phyloP scores from a whole-genome alignment of 2,888 invertebrate genomes.

The Drosophila atripex region DNA sequence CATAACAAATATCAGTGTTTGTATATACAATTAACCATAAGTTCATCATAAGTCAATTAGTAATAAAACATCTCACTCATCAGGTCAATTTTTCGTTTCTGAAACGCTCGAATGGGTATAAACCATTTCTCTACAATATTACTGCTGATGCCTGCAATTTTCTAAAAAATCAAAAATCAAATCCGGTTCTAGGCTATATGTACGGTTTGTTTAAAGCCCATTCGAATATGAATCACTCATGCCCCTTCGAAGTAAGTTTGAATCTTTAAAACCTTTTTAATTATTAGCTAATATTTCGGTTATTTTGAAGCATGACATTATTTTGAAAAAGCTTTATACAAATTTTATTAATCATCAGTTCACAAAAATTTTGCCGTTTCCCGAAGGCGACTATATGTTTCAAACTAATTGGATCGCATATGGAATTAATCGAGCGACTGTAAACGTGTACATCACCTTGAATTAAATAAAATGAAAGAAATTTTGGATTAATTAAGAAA shows the following conservation, averaged over 20 bases:
- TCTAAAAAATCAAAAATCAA: background rate
- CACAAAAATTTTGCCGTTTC: background rate
- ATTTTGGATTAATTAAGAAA: background rate
- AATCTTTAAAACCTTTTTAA: too few species aligned
- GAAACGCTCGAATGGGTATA: background rate
- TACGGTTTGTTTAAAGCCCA: background rate
- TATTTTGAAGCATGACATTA: background rate
- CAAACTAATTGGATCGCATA: background rate
- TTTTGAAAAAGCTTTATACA: background rate
- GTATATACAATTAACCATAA: background rate
- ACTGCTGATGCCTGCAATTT: background rate
- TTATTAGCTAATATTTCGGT: too few species aligned
- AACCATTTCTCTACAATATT: conserved; percentile 2
- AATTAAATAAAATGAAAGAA: background rate
- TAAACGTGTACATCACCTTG: background rate
- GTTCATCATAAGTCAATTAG: background rate
- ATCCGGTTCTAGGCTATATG: background rate
- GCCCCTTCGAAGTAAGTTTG: background rate
- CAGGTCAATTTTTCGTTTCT: background rate
- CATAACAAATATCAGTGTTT: conserved; percentile 4
- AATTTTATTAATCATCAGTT: background rate
- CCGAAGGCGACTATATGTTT: background rate
- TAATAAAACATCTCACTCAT: background rate
- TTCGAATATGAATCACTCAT: conserved; percentile 8
- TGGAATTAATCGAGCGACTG: background rate